Conservation (phyloP, 2,797 vertebrate genomes). For the Agapornis canus region DNA sequence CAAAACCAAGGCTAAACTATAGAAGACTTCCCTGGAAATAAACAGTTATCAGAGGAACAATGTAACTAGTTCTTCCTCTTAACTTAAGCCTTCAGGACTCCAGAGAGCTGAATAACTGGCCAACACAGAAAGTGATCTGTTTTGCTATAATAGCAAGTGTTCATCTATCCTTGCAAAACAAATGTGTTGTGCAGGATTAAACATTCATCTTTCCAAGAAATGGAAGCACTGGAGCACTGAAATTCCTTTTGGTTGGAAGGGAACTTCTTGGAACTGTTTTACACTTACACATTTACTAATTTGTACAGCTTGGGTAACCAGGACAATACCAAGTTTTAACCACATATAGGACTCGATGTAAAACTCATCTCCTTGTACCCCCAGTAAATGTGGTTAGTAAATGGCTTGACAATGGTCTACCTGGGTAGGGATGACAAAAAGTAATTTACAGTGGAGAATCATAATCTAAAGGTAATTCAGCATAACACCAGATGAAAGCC, state of each 20-base stretch:
- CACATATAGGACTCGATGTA: background rate
- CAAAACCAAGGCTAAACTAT: background rate
- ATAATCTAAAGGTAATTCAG: background rate
- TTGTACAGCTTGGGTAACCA: background rate
- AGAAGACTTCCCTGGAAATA: background rate
- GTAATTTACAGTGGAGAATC: background rate
- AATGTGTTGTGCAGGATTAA: background rate
- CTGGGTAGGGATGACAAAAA: background rate
- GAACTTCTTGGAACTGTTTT: background rate
- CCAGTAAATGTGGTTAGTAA: background rate
- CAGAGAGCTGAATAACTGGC: background rate
- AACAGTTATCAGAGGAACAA: background rate
- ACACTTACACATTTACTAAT: background rate
- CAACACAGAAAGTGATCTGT: background rate
- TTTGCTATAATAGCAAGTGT: background rate
- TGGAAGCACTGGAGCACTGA: background rate
- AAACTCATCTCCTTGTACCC: background rate
- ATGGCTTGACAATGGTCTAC: background rate
- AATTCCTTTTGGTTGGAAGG: background rate
- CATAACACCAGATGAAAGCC: background rate
- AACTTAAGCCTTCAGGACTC: background rate
- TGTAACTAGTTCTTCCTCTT: background rate
- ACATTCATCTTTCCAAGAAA: constrained; percentile 2
- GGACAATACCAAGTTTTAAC: background rate
- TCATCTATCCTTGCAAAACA: background rate